These are phyloP conservation scores for Drosophila mimetica DNA, from an alignment of 2,888 invertebrate species.

Conservation along the genomic window DNA sequence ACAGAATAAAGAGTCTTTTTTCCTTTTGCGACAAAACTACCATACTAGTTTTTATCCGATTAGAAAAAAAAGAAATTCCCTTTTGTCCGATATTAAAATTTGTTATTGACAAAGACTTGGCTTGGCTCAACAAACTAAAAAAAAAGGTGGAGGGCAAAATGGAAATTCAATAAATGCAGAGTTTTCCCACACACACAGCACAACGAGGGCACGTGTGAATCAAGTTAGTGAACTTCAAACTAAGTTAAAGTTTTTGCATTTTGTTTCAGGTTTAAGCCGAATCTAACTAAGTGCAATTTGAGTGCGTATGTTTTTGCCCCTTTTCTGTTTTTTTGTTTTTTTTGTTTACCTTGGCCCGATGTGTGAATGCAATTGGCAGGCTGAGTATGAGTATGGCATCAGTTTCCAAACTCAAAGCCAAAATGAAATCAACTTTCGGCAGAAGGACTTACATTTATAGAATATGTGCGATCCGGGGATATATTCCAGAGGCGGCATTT, in stretches of 20 bases:
- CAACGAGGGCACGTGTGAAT: constrained; percentile 16
- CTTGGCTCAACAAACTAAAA: not conserved
- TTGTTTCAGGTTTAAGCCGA: constrained; percentile 4
- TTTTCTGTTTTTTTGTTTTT: not conserved
- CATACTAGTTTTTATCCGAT: constrained; percentile 1
- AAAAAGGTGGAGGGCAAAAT: not conserved
- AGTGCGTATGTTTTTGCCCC: not conserved
- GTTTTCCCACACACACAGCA: not conserved
- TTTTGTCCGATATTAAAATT: not conserved
- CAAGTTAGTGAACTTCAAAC: constrained; percentile 10
- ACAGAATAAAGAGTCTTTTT: not conserved
- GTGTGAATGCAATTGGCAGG: constrained; percentile 3
- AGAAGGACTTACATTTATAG: not conserved
- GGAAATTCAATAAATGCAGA: constrained; percentile 3
- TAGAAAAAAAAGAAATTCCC: not conserved
- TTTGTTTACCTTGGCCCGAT: not conserved
- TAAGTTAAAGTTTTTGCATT: constrained; percentile 20
- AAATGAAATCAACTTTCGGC: not conserved
- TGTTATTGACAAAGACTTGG: not conserved
- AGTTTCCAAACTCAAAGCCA: not conserved
- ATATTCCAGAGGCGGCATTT: not conserved
- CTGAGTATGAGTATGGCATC: not conserved
- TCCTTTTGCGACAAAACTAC: not conserved
- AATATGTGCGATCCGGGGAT: not conserved
- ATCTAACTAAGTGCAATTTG: constrained; percentile 2